Conservation (phyloP, 2,113 vertebrate species). For the Coracopsis vasa region DNA sequence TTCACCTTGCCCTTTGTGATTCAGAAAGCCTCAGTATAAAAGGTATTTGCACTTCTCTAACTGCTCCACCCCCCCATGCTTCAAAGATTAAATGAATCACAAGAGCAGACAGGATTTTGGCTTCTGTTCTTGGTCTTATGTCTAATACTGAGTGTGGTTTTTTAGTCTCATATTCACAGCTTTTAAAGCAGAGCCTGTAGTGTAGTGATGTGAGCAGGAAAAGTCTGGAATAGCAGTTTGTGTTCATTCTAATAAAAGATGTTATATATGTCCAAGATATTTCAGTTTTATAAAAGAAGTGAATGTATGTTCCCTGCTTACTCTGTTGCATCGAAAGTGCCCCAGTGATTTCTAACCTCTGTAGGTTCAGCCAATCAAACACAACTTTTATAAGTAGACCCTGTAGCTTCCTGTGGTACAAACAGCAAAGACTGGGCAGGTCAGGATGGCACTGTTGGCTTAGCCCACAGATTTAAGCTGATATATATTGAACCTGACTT, state of each 20-base stretch:
- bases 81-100: background rate
- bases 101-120: background rate
- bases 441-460: background rate
- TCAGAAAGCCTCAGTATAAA: background rate
- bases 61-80: background rate
- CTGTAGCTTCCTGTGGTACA: background rate
- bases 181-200: background rate
- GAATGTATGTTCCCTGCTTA: background rate
- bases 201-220: background rate
- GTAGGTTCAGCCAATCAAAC: background rate
- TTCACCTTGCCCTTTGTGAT: background rate
- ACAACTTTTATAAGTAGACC: background rate
- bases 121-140: background rate
- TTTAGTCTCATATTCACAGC: background rate
- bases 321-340: background rate
- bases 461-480: background rate
- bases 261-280: background rate
- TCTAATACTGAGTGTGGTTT: background rate
- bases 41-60: background rate
- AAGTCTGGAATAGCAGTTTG: background rate
- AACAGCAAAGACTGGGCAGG: background rate
- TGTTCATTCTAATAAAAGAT: background rate
- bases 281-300: background rate
- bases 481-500: background rate
- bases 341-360: background rate